These are phyloP conservation scores for Drosophila anceps DNA, from an alignment of 2,888 invertebrate genomes.

Conservation along the genomic window DNA sequence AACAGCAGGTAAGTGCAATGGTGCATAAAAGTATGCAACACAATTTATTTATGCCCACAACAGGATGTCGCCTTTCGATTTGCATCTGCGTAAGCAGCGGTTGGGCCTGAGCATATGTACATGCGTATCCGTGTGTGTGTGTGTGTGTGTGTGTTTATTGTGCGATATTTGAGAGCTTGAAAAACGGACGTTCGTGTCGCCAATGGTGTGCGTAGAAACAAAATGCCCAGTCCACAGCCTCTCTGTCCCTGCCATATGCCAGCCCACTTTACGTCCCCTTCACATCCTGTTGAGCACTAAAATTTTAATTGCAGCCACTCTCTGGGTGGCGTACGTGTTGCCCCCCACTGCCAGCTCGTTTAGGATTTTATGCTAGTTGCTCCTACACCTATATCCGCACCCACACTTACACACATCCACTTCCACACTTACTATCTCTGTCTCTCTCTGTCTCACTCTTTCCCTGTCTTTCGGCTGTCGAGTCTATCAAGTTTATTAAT, in stretches of 20 bases:
- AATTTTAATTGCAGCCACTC: constrained; percentile 79
- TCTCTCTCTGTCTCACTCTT: not conserved
- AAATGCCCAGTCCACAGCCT: not conserved
- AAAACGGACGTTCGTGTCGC: constrained; percentile 52
- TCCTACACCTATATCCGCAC: not conserved
- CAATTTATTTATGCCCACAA: constrained; percentile 73
- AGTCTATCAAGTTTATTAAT: constrained; percentile 76
- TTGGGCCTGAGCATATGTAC: not conserved
- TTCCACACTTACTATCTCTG: not conserved
- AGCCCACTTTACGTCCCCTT: not conserved
- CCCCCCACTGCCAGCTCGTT: constrained; percentile 67
- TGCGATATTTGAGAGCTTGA: constrained; percentile 59
- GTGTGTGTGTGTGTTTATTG: constrained; percentile 38
- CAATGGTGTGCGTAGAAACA: constrained; percentile 29
- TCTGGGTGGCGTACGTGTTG: constrained; percentile 67
- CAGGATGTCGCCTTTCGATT: constrained; percentile 68
- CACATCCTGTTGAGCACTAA: constrained; percentile 56
- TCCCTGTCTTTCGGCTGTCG: not conserved
- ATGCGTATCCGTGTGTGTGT: not conserved
- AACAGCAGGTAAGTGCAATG: not conserved
- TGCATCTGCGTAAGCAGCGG: constrained; percentile 61
- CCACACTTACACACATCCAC: not conserved
- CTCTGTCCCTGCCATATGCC: not conserved
- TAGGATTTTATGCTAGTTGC: constrained; percentile 65
- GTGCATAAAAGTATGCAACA: constrained; percentile 65